Conservation (phyloP, 35 echinoderm and acorn worm species). For the Chiridota heheva region DNA sequence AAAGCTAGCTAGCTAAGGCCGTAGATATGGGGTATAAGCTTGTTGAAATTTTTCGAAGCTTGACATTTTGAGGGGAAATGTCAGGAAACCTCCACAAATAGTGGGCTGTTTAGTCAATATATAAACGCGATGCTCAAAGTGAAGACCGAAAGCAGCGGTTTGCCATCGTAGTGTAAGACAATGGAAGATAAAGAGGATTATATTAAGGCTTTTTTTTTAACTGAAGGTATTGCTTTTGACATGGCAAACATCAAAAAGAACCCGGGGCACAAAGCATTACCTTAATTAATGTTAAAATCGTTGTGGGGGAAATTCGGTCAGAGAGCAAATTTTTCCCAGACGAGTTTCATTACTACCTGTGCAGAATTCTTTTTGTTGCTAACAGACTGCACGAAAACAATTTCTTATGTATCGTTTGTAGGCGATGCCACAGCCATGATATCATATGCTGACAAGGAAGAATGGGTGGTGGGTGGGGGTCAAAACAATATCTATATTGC, state of each 20-base stretch:
- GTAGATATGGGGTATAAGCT: not conserved
- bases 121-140: constrained; percentile 1
- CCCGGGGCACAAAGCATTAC: constrained; percentile 30
- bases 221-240: constrained; percentile 35
- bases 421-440: too few relatives aligned
- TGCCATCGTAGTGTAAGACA: constrained; percentile 19
- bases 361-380: too few relatives aligned
- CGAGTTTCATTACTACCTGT: too few relatives aligned
- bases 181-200: constrained; percentile 24
- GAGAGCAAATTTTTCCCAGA: too few relatives aligned
- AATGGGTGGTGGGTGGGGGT: too few relatives aligned
- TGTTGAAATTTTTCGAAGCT: not conserved
- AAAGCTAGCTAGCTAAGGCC: not conserved
- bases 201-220: constrained; percentile 18
- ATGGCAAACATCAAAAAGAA: constrained; percentile 35
- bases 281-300: constrained; percentile 12
- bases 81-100: not conserved
- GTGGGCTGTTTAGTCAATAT: constrained; percentile 19
- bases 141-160: constrained; percentile 3
- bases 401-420: too few relatives aligned
- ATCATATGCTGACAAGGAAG: too few relatives aligned
- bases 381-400: too few relatives aligned
- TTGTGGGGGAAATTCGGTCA: constrained; percentile 24
- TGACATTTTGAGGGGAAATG: too few relatives aligned
- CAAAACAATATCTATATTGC: too few relatives aligned